Conservation (phyloP, 2,797 vertebrate species). For the Characodon lateralis region DNA sequence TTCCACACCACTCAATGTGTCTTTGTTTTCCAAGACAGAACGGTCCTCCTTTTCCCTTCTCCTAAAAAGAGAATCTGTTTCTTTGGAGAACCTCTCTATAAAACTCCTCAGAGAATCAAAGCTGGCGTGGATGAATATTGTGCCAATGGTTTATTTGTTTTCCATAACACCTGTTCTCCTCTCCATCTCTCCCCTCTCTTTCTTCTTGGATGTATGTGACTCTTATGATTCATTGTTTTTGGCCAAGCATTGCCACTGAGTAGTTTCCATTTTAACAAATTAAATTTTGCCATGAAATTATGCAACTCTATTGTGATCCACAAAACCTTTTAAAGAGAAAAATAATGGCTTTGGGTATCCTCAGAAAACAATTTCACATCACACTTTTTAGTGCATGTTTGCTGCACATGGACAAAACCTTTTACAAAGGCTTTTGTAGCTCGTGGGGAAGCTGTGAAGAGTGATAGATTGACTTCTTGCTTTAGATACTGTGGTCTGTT, state of each 20-base stretch:
- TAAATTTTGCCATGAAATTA: conserved; percentile 54
- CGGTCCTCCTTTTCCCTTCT: conserved; percentile 28
- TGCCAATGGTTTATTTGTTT: conserved; percentile 38
- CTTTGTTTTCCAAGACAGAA: conserved; percentile 59
- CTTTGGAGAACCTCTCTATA: conserved; percentile 26
- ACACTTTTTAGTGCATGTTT: neutral
- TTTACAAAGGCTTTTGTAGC: conserved; percentile 8
- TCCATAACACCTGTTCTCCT: conserved; percentile 41
- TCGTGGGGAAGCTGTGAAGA: conserved; percentile 4
- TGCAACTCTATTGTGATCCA: conserved; percentile 35
- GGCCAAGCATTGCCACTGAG: conserved; percentile 42
- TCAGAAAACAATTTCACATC: neutral
- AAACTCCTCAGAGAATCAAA: conserved; percentile 25
- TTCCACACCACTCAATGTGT: conserved; percentile 52
- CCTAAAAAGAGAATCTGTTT: conserved; percentile 32
- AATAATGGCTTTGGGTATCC: neutral
- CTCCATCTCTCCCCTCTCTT: conserved; percentile 23
- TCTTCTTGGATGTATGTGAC: conserved; percentile 55
- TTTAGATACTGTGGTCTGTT: neutral
- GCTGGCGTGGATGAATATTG: neutral
- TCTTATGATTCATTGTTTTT: conserved; percentile 65
- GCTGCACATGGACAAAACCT: neutral
- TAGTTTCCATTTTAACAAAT: conserved; percentile 60
- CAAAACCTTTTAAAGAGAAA: conserved; percentile 28
- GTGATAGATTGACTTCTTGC: conserved; percentile 7